phyloP scores from a whole-genome alignment of 2,888 invertebrate species.

The Dichetophora obliterata region DNA sequence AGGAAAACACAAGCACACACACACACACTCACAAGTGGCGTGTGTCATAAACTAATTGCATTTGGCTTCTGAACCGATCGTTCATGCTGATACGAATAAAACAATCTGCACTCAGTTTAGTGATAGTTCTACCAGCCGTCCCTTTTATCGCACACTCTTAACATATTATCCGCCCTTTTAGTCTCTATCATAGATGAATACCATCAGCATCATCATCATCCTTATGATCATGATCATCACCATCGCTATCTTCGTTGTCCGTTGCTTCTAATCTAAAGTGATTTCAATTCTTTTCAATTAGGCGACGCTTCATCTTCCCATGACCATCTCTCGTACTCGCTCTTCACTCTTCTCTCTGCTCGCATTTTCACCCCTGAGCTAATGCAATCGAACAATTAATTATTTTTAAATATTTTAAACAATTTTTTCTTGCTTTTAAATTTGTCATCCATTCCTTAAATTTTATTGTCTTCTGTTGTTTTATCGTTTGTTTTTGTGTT shows the following conservation, averaged over 20 bases:
- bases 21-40: slow-evolving; percentile 1
- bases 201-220: background rate
- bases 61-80: slow-evolving; percentile 26
- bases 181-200: background rate
- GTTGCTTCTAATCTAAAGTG: slow-evolving; percentile 28
- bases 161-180: background rate
- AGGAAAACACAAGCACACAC: too few relatives aligned
- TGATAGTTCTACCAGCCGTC: background rate
- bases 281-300: slow-evolving; percentile 28
- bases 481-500: background rate
- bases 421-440: background rate
- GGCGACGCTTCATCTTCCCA: background rate
- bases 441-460: background rate
- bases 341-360: background rate
- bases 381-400: slow-evolving; percentile 1
- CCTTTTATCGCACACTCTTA: background rate
- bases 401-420: slow-evolving; percentile 2
- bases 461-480: background rate
- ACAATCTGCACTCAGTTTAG: slow-evolving; percentile 2
- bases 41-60: slow-evolving; percentile 34
- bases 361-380: background rate
- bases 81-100: slow-evolving; percentile 9
- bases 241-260: background rate
- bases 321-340: background rate
- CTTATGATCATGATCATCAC: background rate